Evolutionary conservation across 1,140 invertebrate genomes (phyloP), one percentile per base, ranked within the genome.

Genomic region (Reticulitermes speratus): DNA sequence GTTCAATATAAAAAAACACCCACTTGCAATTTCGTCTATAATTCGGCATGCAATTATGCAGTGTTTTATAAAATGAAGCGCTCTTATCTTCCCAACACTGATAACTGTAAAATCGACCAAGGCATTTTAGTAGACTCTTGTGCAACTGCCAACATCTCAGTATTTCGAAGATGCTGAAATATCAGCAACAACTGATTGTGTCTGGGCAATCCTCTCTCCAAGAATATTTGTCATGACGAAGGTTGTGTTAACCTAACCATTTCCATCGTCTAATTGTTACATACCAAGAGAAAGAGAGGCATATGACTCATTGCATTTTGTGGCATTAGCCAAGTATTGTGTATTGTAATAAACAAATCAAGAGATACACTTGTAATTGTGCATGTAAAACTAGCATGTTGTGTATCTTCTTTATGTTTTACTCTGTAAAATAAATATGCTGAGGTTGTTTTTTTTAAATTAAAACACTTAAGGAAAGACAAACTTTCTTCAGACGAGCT

Each of bases 401-500:
- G 86, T 86, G 85, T 82, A 86, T 84, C 86, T 65, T 55, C 82
- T 52, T 84, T 84, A 75, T 86, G 38, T 84, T 86, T 83, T 83
- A 84, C 30, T 82, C 81, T 85, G 84, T 85, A 83, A 45, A 59
- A 84, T 44, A 84, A 55, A 75, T 87, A 85, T 86, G 84, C 65
- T 81, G 81, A 82, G 81, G 85, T 86, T 83, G 55, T 84, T 86
- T 82, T 86, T 38, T 86, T 86, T 75, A 75, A 84, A 84, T 87
- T 84, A 59, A 83, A 59, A 38, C 75, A 87, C 48, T 84, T 52
- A 45, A 44, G 38, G 82, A 84, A 87, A 48, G 88, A 88, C 88
- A 88, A 91, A 90, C 90, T 90, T 91, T 91, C 90, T 90, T 91
- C 90, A 91, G 90, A 89, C 89, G 90, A 91, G 90, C 90, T 90